Conservation (phyloP, 2,888 invertebrate genomes). For the Orthosia gracilis region DNA sequence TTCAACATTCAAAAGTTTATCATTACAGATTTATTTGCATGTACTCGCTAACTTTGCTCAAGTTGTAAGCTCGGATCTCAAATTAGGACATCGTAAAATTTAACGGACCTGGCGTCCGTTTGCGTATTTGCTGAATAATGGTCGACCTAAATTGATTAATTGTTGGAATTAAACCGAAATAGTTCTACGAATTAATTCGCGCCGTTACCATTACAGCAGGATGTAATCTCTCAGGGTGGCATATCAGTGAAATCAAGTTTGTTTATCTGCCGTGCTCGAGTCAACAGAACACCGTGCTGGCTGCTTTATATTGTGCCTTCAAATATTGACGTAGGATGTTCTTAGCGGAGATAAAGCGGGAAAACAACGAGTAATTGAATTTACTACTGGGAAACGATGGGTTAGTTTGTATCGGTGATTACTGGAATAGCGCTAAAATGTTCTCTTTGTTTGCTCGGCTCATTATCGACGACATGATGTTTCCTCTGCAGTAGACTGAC, state of each 20-base stretch:
- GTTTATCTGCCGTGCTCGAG: slow-evolving; percentile 65
- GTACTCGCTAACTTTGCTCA: slow-evolving; percentile 55
- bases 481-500: slow-evolving; percentile 30
- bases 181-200: slow-evolving; percentile 64
- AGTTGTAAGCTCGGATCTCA: slow-evolving; percentile 65
- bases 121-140: slow-evolving; percentile 74
- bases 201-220: slow-evolving; percentile 45
- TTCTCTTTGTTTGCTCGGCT: slow-evolving; percentile 79
- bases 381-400: slow-evolving; percentile 77
- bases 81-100: slow-evolving; percentile 72
- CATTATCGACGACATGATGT: slow-evolving; percentile 76
- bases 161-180: slow-evolving; percentile 70
- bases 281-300: slow-evolving; percentile 72
- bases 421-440: slow-evolving; percentile 82
- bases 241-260: slow-evolving; percentile 65
- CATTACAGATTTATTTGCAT: slow-evolving; percentile 62
- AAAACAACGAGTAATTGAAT: slow-evolving; percentile 84
- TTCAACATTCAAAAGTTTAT: slow-evolving; percentile 60
- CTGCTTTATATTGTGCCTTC: slow-evolving; percentile 75
- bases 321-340: slow-evolving; percentile 88
- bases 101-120: slow-evolving; percentile 70
- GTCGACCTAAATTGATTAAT: slow-evolving; percentile 77
- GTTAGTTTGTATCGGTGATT: slow-evolving; percentile 84
- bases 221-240: slow-evolving; percentile 64
- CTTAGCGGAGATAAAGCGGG: slow-evolving; percentile 79